These are phyloP conservation scores for Taenioides sp. DNA, from an alignment of 2,797 vertebrate species.

Conservation along the genomic window DNA sequence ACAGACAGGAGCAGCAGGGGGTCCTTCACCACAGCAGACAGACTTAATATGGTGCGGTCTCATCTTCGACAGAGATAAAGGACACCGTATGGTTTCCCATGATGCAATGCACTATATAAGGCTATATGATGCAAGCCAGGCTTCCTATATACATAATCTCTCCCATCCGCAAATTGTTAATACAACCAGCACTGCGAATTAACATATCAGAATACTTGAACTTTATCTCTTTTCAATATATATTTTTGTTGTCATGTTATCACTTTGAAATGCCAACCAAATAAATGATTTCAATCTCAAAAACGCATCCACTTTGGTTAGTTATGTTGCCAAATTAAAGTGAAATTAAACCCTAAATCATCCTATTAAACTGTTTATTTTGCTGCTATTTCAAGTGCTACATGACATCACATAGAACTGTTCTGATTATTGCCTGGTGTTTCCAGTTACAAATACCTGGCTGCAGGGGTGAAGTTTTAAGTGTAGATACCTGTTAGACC, in stretches of 20 bases:
- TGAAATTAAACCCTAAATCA: too few species aligned
- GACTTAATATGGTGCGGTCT: slow-evolving; percentile 42
- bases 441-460: too few species aligned
- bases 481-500: too few species aligned
- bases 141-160: neutral
- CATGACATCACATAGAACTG: too few species aligned
- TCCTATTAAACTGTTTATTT: too few species aligned
- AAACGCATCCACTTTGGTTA: neutral
- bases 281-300: neutral
- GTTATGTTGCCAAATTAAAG: neutral
- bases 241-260: neutral
- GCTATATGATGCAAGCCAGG: neutral
- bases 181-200: neutral
- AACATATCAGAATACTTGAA: neutral
- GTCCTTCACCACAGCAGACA: slow-evolving; percentile 23
- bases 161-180: neutral
- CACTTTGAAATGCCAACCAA: neutral
- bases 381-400: too few species aligned
- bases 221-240: neutral
- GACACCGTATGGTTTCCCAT: slow-evolving; percentile 5
- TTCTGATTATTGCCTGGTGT: too few species aligned
- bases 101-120: slow-evolving; percentile 4
- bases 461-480: too few species aligned
- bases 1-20: slow-evolving; percentile 13
- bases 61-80: slow-evolving; percentile 21